These are phyloP conservation scores for Diachasmimorpha longicaudata DNA, from an alignment of 1,140 invertebrate species.

Conservation along the genomic window DNA sequence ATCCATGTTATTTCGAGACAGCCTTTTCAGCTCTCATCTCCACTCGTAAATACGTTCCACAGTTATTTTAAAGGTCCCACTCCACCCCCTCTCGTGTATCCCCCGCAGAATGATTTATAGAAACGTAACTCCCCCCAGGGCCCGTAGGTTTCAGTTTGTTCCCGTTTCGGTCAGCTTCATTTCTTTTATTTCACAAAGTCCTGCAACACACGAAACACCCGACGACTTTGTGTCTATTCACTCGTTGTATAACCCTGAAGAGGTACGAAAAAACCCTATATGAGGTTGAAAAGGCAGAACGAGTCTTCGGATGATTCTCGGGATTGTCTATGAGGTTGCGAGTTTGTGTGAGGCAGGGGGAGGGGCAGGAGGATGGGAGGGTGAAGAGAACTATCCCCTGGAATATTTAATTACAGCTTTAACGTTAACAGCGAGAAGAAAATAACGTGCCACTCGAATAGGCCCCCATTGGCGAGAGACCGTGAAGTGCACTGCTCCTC, in stretches of 20 bases:
- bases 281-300: conserved; percentile 8
- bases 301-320: background rate
- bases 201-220: conserved; percentile 12
- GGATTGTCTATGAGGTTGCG: conserved; percentile 15
- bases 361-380: background rate
- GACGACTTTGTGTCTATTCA: conserved; percentile 35
- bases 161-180: conserved; percentile 20
- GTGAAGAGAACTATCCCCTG: conserved; percentile 28
- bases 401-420: conserved; percentile 57
- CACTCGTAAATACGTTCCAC: conserved; percentile 56
- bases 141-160: conserved; percentile 21
- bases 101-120: conserved; percentile 58
- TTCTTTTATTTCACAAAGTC: conserved; percentile 3
- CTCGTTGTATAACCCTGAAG: background rate
- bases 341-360: background rate
- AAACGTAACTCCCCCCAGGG: conserved; percentile 55
- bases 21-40: conserved; percentile 28
- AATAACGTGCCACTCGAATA: conserved; percentile 47
- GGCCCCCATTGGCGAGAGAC: conserved; percentile 30
- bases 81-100: background rate
- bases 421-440: conserved; percentile 42
- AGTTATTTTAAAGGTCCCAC: conserved; percentile 41
- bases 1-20: too few relatives aligned
- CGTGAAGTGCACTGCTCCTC: conserved; percentile 38
- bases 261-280: background rate